Base-by-base conservation (phyloP, 1,140 invertebrate genomes). In the Bathynomus jamesi region DNA sequence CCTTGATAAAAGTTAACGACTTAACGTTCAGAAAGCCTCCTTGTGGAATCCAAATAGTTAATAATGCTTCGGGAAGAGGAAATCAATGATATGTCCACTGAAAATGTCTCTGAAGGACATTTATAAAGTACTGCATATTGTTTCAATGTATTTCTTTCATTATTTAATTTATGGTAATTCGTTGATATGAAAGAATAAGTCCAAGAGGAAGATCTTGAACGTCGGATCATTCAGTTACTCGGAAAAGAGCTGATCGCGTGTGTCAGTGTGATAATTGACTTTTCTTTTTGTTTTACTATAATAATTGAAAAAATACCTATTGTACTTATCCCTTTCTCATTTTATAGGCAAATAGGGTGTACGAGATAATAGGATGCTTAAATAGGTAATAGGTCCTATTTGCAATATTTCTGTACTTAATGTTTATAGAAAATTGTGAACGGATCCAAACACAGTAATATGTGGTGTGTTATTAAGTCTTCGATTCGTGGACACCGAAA, bases 41-140 rank as follows among this genome's bases (percentile, higher is more conserved):
- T 61, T n/a, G n/a, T n/a, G n/a, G n/a, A n/a, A n/a, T n/a, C n/a
- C n/a, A n/a, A n/a, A n/a, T n/a, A n/a, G n/a, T n/a, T n/a, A n/a
- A n/a, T n/a, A n/a, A n/a, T n/a, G n/a, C n/a, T n/a, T n/a, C n/a
- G n/a, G n/a, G n/a, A n/a, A 17, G 21, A 29, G 25, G 3, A 63
- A 69, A 63, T 24, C 63, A 61, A 61, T 30, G 21, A 24, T 7
- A 30, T 68, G 30, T 53, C 17, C 25, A 69, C 67, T 53, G 11
- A 61, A 24, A 25, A 69, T 69, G 53, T 40, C 28, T 28, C 67
- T 61, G 31, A 13, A 29, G 67, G 28, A 60, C 31, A 11, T 40
- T 21, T n/a, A 11, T 3, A 24, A 10, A 25, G 27, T 11, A 40
- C 25, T 30, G 67, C n/a, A 46, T 32, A 53, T 46, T n/a, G 28